These are phyloP conservation scores for Lucilia cuprina DNA, from an alignment of 1,140 invertebrate genomes.

Conservation along the genomic window DNA sequence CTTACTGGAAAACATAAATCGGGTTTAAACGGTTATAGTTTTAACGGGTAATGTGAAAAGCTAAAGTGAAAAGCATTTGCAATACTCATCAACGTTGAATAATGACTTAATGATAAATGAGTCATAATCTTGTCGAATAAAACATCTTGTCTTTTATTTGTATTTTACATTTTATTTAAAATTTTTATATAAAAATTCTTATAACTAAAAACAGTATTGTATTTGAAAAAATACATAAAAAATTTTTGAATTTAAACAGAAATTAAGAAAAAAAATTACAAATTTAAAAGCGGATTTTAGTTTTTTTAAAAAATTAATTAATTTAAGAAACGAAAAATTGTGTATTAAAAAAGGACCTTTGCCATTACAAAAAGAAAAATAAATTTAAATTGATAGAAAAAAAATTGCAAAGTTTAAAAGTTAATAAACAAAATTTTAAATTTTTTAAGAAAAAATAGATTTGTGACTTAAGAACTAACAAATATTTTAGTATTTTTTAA, in stretches of 20 bases:
- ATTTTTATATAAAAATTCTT: conserved; percentile 12
- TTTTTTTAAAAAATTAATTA: neutral
- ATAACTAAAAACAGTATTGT: neutral
- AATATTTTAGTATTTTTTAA: neutral
- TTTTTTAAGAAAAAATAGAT: neutral
- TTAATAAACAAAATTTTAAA: neutral
- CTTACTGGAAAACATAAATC: too few species aligned
- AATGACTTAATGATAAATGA: too few species aligned
- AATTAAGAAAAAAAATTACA: too few species aligned
- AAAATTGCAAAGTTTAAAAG: conserved; percentile 15
- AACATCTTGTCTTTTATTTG: neutral
- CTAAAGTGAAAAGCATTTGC: too few species aligned
- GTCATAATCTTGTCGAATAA: too few species aligned
- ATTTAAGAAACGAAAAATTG: too few species aligned
- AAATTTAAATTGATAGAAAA: neutral
- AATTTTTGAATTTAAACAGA: neutral
- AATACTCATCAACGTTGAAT: too few species aligned
- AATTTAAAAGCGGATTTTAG: too few species aligned
- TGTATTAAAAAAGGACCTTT: conserved; percentile 5
- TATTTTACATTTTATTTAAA: conserved; percentile 14
- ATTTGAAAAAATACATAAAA: neutral
- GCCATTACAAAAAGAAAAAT: conserved; percentile 5
- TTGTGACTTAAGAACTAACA: conserved; percentile 3
- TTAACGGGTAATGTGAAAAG: too few species aligned
- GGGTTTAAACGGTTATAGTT: too few species aligned